Conservation (phyloP, 2,797 vertebrate genomes). For the Sciurus carolinensis region DNA sequence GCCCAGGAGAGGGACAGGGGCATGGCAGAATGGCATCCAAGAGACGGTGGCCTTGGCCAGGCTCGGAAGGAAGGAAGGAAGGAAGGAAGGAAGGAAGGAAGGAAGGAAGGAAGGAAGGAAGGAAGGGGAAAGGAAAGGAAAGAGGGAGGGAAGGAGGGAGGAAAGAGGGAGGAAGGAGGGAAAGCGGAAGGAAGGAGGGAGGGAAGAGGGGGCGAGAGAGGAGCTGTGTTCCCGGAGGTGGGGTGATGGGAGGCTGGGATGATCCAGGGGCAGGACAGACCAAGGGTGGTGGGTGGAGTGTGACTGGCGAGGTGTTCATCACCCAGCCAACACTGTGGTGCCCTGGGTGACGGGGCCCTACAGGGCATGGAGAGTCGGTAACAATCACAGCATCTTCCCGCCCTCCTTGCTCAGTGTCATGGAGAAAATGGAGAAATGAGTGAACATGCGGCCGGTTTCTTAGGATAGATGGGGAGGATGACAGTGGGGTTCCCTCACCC, state of each 20-base stretch:
- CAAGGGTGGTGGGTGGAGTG: neutral
- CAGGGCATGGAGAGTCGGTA: neutral
- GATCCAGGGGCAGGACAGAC: neutral
- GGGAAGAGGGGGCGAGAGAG: neutral
- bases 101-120: too few species aligned
- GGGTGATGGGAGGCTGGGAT: neutral
- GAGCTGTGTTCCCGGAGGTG: neutral
- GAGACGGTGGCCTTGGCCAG: neutral
- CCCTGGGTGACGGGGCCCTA: neutral
- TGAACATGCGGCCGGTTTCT: neutral
- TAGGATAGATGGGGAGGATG: neutral
- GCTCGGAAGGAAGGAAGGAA: neutral
- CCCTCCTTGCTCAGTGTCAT: neutral
- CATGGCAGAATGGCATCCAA: neutral
- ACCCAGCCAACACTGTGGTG: accelerated
- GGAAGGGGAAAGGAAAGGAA: too few species aligned
- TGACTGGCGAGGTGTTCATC: neutral
- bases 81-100: too few species aligned
- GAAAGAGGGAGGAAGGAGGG: too few species aligned
- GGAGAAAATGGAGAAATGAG: neutral
- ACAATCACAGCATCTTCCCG: too few species aligned
- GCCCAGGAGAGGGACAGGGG: neutral
- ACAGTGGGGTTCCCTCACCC: neutral
- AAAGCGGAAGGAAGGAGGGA: too few species aligned
- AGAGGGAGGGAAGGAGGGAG: too few species aligned